Base-by-base conservation (phyloP, 2,888 invertebrate genomes). In the Andrena bucephala region DNA sequence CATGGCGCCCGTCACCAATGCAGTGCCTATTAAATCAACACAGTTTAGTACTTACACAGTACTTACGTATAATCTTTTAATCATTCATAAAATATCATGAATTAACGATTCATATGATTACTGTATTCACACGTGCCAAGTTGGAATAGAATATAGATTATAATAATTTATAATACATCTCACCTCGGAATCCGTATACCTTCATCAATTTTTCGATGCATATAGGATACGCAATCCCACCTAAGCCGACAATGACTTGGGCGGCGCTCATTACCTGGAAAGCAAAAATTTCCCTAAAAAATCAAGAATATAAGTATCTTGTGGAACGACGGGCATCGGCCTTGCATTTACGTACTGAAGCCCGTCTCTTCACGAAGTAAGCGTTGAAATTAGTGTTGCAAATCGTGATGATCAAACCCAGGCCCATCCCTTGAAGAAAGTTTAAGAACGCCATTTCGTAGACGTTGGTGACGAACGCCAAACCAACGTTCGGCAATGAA, bases 361-460 rank as follows among this genome's bases (percentile, higher is more conserved):
- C 96, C 6, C 97, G 95, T 89, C 95, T 96, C 89, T 95, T 95
- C 0, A 96, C 95, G 89, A 97, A 97, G 89, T 97, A 97, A 83
- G 96, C 95, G 89, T 97, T 97, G 89, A 97, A 96, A 6, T 96
- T 96, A 1, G 97, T 96, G 86, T 96, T 96, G 63, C 96, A 95
- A 2, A 97, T 95, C 52, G 97, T 97, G 81, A 97, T 95, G 94
- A 97, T 96, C 0, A 97, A 94, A 0, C 97, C 97, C 72, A 97
- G 96, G 6, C 97, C 97, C 16, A 96, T 94, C 24, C 97, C 97
- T 96, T 94, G 91, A 52, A 93, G 74, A 13, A 93, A 88, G 91
- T 96, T 97, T 0, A 96, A 95, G 66, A 96, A 93, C 0, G 96
- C 95, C 68, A 97, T 94, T 83, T 96, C 96, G 83, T 95, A 94